Evolutionary conservation across 2,113 vertebrate species (phyloP).

Genomic region (Felis catus): DNA sequence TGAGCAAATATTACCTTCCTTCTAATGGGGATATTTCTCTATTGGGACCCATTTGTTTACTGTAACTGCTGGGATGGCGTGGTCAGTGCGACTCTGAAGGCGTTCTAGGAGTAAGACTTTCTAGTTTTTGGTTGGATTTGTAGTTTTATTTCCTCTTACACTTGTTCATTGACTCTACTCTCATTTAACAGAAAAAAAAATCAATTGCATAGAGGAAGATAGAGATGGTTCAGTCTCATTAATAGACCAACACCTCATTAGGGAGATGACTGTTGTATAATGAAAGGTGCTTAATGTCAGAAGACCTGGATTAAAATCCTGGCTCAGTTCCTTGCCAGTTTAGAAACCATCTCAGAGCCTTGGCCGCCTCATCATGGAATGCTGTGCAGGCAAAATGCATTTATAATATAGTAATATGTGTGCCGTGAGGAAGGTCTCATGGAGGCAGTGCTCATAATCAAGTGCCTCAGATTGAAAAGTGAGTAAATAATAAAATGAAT

Average conservation of each 20-base stretch:
- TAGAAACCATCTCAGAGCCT: not conserved
- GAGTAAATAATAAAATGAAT: not conserved
- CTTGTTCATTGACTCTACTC: conserved; percentile 40
- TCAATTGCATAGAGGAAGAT: conserved; percentile 3
- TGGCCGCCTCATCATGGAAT: not conserved
- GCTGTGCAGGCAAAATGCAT: not conserved
- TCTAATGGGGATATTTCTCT: not conserved
- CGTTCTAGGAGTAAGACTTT: not conserved
- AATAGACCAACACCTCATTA: conserved; percentile 56
- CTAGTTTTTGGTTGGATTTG: not conserved
- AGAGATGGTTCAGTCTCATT: conserved; percentile 49
- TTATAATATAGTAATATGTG: not conserved
- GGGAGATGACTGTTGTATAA: conserved; percentile 2
- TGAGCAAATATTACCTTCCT: not conserved
- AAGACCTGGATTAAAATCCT: conserved; percentile 34
- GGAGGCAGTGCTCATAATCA: not conserved
- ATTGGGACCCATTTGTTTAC: not conserved
- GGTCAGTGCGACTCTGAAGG: not conserved
- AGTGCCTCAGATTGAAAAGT: conserved; percentile 28
- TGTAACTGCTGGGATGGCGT: not conserved
- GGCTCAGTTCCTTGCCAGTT: not conserved
- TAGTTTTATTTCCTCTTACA: conserved; percentile 11
- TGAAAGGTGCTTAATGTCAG: conserved; percentile 12
- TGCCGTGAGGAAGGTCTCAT: not conserved
- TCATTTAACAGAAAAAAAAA: conserved; percentile 26